Evolutionary conservation across 1,140 invertebrate genomes (phyloP).

Genomic region (Lepidurus apus): DNA sequence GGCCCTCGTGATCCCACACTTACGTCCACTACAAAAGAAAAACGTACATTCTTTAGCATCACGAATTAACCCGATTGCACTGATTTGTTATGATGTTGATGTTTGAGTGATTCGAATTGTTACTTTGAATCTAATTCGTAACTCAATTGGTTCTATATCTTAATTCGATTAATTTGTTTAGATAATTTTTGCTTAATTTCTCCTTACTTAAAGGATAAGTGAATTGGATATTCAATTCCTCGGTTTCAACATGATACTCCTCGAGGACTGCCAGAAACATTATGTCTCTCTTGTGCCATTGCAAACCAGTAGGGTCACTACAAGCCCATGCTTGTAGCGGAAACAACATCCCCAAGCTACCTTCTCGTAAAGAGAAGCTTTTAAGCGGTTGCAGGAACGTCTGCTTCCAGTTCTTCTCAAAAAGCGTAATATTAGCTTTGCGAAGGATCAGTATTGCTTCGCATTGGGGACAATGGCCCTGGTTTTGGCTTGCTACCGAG

Average conservation of each 20-base stretch:
- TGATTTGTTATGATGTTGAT: no score
- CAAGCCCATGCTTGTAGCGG: background rate
- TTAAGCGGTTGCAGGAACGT: background rate
- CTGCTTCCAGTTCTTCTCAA: background rate
- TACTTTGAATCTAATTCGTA: no score
- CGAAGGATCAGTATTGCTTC: background rate
- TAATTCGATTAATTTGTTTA: background rate
- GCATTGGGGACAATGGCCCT: background rate
- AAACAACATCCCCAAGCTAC: background rate
- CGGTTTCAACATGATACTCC: background rate
- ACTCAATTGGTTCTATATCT: no score
- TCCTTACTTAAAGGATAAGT: background rate
- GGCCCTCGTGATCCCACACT: background rate
- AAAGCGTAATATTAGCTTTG: background rate
- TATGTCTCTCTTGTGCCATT: background rate
- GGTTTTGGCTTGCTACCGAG: background rate
- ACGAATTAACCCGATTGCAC: background rate
- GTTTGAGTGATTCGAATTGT: no score
- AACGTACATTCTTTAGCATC: background rate
- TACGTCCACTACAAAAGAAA: background rate
- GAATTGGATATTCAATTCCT: background rate
- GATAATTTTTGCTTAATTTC: background rate
- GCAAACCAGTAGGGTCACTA: background rate
- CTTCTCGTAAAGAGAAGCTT: background rate
- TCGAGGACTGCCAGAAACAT: background rate